Conservation (phyloP, 2,113 vertebrate genomes). For the Pluvianellus socialis region DNA sequence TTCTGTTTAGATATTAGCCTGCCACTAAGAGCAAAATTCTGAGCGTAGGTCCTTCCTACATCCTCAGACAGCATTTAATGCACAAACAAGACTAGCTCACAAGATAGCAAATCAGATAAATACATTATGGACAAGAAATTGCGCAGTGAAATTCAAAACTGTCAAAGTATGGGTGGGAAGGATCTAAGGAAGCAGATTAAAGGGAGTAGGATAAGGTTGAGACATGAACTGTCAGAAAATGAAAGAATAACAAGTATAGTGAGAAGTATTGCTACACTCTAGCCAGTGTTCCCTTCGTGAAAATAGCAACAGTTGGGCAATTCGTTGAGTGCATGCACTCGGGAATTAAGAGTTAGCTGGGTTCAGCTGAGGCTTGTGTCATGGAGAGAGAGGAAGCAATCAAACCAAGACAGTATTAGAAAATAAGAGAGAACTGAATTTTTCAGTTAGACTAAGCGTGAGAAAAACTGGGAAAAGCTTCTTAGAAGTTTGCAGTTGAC, state of each 20-base stretch:
- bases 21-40: neutral
- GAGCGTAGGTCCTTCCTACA: accelerated
- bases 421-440: neutral
- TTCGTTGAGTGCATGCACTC: neutral
- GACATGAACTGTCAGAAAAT: neutral
- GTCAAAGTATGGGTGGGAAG: neutral
- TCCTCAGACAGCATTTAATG: neutral
- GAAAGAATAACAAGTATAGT: neutral
- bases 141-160: neutral
- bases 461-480: neutral
- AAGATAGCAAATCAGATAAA: neutral
- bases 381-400: neutral
- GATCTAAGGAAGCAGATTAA: neutral
- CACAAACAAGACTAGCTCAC: neutral
- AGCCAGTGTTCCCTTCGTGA: neutral
- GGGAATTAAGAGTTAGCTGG: neutral
- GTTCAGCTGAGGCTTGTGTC: neutral
- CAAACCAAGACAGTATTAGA: neutral
- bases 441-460: neutral
- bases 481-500: neutral
- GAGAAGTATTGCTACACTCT: neutral
- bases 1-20: neutral
- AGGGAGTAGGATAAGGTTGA: neutral
- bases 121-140: neutral
- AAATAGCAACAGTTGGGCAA: neutral